These are phyloP conservation scores for Ochotona curzoniae DNA, from an alignment of 2,113 vertebrate species.

Conservation along the genomic window DNA sequence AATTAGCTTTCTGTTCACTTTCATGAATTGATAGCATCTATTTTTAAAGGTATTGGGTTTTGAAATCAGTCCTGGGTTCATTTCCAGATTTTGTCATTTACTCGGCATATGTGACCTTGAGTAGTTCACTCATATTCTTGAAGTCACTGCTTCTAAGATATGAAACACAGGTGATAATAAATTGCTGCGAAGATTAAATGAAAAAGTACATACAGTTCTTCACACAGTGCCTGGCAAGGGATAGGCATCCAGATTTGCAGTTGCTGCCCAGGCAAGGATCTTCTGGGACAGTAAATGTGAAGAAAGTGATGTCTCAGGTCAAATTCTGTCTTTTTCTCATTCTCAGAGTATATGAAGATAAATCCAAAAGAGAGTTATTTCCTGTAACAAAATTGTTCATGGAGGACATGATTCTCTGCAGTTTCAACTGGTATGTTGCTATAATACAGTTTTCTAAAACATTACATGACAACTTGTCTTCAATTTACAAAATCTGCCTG, in stretches of 20 bases:
- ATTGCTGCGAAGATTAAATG: background rate
- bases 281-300: background rate
- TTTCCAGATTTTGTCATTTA: background rate
- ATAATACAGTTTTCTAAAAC: background rate
- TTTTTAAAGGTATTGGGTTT: background rate
- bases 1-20: background rate
- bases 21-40: background rate
- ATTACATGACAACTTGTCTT: background rate
- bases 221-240: background rate
- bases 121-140: background rate
- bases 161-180: background rate
- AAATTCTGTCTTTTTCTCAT: background rate
- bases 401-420: background rate
- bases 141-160: background rate
- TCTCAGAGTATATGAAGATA: background rate
- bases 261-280: background rate
- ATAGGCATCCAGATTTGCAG: background rate
- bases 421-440: background rate
- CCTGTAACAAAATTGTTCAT: slow-evolving; percentile 1
- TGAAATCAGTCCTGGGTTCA: background rate
- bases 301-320: background rate
- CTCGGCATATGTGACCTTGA: background rate
- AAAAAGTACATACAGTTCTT: background rate
- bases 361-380: slow-evolving; percentile 10
- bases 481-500: background rate